Evolutionary conservation across 2,113 vertebrate species (phyloP).

Genomic region (Neolamprologus sp.): DNA sequence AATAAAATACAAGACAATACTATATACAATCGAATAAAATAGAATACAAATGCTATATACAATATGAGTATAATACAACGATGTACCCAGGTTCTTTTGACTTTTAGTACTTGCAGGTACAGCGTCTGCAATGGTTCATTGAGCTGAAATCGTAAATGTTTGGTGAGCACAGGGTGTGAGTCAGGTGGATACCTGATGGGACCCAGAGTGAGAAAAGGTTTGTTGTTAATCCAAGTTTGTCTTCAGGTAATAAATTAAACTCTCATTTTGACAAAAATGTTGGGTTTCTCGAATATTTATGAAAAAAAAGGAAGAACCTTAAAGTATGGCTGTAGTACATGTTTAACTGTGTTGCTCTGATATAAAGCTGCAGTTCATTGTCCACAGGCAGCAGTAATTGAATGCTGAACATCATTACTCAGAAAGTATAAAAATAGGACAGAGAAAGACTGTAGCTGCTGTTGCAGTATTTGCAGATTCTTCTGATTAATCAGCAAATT

Average conservation of each 20-base stretch:
- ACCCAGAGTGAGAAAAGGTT: background rate
- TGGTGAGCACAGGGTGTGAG: background rate
- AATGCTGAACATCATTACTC: background rate
- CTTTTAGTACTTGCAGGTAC: background rate
- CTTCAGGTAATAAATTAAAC: fast-evolving
- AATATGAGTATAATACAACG: fast-evolving
- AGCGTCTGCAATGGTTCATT: fast-evolving
- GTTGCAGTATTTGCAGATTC: background rate
- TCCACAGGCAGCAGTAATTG: background rate
- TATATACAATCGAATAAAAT: background rate
- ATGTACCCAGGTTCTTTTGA: background rate
- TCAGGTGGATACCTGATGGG: background rate
- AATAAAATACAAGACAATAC: background rate
- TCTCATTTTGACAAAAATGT: background rate
- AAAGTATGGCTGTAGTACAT: background rate
- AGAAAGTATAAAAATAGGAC: background rate
- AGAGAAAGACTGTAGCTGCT: fast-evolving
- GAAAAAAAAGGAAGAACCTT: background rate
- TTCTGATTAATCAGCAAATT: background rate
- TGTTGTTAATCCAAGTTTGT: background rate
- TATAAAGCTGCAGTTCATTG: background rate
- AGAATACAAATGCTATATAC: background rate
- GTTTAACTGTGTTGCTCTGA: background rate
- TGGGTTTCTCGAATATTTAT: background rate
- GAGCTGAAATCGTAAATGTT: background rate